A percentile compares a stretch with the other conserved stretches of the same genome.
Evolutionary conservation across 2,888 invertebrate genomes (phyloP).

Genomic region (Noctua comes): DNA sequence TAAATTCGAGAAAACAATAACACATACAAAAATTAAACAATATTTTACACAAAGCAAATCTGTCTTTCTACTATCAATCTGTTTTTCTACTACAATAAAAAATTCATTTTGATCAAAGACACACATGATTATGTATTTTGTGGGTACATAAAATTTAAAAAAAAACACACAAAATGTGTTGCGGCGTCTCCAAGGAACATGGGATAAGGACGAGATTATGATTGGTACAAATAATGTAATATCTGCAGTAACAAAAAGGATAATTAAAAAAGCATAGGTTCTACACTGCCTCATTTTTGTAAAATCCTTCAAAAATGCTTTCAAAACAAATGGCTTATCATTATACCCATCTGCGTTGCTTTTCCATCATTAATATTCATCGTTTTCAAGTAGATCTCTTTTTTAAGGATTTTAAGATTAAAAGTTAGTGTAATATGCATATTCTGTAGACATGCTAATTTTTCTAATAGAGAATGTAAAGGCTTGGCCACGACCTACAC

Average conservation of each 20-base stretch:
- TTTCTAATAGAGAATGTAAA: not conserved
- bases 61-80: too few relatives aligned
- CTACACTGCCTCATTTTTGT: not conserved
- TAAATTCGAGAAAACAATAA: not conserved
- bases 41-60: not conserved
- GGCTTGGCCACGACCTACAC: not conserved
- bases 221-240: not conserved
- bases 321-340: not conserved
- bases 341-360: slow-evolving; percentile 11
- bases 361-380: slow-evolving; percentile 32
- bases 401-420: slow-evolving; percentile 7
- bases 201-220: not conserved
- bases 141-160: not conserved
- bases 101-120: not conserved
- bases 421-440: not conserved
- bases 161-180: not conserved
- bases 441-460: slow-evolving; percentile 18
- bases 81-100: not conserved
- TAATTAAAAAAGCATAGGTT: too few relatives aligned
- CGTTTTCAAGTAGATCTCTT: slow-evolving; percentile 7
- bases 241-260: not conserved
- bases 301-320: not conserved
- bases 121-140: not conserved
- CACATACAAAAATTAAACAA: not conserved
- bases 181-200: not conserved